phyloP scores from a whole-genome alignment of 2,113 vertebrate genomes.

The Pseudopipra pipra region DNA sequence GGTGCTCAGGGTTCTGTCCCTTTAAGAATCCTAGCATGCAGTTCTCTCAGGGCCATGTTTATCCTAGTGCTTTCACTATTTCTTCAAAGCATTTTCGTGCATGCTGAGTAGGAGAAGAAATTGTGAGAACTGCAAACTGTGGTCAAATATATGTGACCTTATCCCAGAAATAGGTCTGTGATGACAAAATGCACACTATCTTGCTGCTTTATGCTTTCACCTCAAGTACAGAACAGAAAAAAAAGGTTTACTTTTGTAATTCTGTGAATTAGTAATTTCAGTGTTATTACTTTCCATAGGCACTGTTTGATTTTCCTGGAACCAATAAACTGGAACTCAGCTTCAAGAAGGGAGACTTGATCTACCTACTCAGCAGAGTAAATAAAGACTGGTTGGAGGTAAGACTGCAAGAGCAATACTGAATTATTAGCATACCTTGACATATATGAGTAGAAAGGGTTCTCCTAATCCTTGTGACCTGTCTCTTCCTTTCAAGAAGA shows the following conservation, averaged over 20 bases:
- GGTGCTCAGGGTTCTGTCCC: not conserved
- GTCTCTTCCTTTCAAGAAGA: not conserved
- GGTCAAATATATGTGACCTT: not conserved
- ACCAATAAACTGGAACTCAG: slow-evolving; percentile 86
- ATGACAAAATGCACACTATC: not conserved
- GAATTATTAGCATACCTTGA: not conserved
- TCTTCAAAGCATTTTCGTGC: not conserved
- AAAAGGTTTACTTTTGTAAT: not conserved
- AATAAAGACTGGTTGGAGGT: slow-evolving; percentile 98
- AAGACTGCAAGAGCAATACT: slow-evolving; percentile 13
- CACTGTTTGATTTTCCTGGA: slow-evolving; percentile 90
- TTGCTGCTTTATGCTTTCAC: not conserved
- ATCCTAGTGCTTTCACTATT: not conserved
- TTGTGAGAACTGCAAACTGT: not conserved
- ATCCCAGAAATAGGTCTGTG: not conserved
- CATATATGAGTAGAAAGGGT: not conserved
- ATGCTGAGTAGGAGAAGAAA: not conserved
- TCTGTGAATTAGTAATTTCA: not conserved
- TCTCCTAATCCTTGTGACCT: not conserved
- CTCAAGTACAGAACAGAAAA: not conserved
- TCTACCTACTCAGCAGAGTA: slow-evolving; percentile 91
- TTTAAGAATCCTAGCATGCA: not conserved
- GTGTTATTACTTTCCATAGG: slow-evolving; percentile 72
- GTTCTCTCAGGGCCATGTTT: not conserved
- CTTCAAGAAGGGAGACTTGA: slow-evolving; percentile 89